These are phyloP conservation scores for Drosophila mimica DNA, from an alignment of 2,888 invertebrate species.

Conservation along the genomic window DNA sequence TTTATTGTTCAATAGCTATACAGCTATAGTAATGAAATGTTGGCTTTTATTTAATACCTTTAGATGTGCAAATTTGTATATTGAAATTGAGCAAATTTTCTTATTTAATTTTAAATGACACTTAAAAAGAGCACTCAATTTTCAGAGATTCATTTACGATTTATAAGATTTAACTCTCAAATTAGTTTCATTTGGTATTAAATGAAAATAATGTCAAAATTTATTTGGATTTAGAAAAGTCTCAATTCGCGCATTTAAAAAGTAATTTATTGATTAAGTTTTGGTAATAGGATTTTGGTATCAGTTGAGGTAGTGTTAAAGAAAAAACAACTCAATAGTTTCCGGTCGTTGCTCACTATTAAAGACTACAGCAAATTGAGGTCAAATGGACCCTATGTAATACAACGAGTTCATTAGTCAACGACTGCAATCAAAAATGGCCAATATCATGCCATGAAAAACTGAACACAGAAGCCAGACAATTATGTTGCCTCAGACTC, in stretches of 20 bases:
- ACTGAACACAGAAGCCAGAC: constrained; percentile 51
- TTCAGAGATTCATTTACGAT: not conserved
- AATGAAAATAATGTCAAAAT: not conserved
- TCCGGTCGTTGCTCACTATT: constrained; percentile 10
- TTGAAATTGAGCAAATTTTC: not conserved
- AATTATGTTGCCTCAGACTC: constrained; percentile 46
- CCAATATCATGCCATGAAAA: constrained; percentile 47
- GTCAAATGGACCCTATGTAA: constrained; percentile 28
- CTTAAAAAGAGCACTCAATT: not conserved
- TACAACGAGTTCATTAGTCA: constrained; percentile 73
- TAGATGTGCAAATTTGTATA: not conserved
- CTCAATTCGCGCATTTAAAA: not conserved
- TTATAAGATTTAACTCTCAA: not conserved
- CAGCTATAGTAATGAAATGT: not conserved
- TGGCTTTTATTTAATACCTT: not conserved
- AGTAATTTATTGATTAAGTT: not conserved
- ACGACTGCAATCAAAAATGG: constrained; percentile 55
- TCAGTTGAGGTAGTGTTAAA: not conserved
- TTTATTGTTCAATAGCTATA: not conserved
- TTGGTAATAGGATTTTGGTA: not conserved
- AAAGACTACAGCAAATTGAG: constrained; percentile 28
- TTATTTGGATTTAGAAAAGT: not conserved
- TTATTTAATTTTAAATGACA: not conserved
- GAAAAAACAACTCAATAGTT: not conserved
- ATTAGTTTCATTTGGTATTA: not conserved